Evolutionary conservation across 2,888 invertebrate genomes (phyloP), one percentile per base, ranked within the genome.

Genomic region (Sepiola atlantica): DNA sequence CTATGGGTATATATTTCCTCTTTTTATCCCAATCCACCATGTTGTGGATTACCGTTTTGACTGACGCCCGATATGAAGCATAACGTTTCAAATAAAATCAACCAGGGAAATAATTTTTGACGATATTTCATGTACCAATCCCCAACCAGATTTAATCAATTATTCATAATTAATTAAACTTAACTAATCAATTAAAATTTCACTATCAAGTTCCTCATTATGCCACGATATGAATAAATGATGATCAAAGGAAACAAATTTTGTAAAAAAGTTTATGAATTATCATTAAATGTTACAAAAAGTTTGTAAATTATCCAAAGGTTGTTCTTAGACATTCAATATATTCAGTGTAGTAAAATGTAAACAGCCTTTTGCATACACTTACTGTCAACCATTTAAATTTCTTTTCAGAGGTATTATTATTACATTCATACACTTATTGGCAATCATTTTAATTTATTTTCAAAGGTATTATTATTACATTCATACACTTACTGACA

Each of bases 391-490:
- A 91, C 12, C 4, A 45, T 54, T 35, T 93, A 24, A 18, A 12
- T 92, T 92, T 21, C 54, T 91, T 96, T 96, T 18, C 96, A 97
- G 96, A 98, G 99, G 95, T 99, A 99, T 97, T 98, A 99, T 97
- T 99, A 99, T 97, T 99, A 99, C 96, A 98, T 99, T 93, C 98
- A 98, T 96, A 98, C 18, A 18, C 54, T 6, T 45, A 28, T n/a
- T 55, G 20, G 12, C 57, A 93, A 91, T 28, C 4, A 45, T 54
- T 35, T 93, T 32, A 18, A 12, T 92, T 92, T 21, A 28, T 91
- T 96, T 96, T 18, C 96, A 97, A 96, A 98, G 99, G 95, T 99
- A 99, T 97, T 98, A 99, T 97, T 99, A 99, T 97, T 99, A 99
- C 96, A 98, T 99, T 93, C 98, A 98, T 96, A 98, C 18, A 18